These are phyloP conservation scores for Drymonia ruficornis DNA, from an alignment of 2,888 invertebrate genomes.

Conservation along the genomic window DNA sequence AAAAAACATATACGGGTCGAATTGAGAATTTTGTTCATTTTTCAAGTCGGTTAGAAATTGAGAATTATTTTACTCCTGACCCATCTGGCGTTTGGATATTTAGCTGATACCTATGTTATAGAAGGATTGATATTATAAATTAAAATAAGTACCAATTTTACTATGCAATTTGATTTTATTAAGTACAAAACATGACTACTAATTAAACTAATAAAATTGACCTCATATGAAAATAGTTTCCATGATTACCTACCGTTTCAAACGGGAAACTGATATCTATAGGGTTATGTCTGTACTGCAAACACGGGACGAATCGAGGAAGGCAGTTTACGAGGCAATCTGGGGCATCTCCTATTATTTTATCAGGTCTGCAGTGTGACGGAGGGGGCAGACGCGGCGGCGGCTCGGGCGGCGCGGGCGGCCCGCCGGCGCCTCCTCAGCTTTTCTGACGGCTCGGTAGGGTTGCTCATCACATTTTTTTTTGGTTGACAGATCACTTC, in stretches of 20 bases:
- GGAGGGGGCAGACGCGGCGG: slow-evolving; percentile 69
- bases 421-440: slow-evolving; percentile 48
- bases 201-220: background rate
- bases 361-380: slow-evolving; percentile 42
- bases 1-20: too few species aligned
- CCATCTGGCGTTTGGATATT: too few species aligned
- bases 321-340: slow-evolving; percentile 68
- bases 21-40: too few species aligned
- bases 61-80: too few species aligned
- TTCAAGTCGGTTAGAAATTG: too few species aligned
- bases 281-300: slow-evolving; percentile 22
- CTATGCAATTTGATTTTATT: too few species aligned
- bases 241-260: background rate
- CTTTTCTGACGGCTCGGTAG: slow-evolving; percentile 20
- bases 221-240: background rate
- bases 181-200: background rate
- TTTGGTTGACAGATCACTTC: background rate
- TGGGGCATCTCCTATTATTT: slow-evolving; percentile 63
- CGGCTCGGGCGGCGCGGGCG: slow-evolving; percentile 63
- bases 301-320: slow-evolving; percentile 24
- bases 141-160: too few species aligned
- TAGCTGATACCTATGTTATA: too few species aligned
- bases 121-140: too few species aligned
- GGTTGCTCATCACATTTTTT: slow-evolving; percentile 22
- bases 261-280: slow-evolving; percentile 8